Base-by-base conservation (phyloP, 2,797 vertebrate genomes). In the Odontamblyopus lacepedii region DNA sequence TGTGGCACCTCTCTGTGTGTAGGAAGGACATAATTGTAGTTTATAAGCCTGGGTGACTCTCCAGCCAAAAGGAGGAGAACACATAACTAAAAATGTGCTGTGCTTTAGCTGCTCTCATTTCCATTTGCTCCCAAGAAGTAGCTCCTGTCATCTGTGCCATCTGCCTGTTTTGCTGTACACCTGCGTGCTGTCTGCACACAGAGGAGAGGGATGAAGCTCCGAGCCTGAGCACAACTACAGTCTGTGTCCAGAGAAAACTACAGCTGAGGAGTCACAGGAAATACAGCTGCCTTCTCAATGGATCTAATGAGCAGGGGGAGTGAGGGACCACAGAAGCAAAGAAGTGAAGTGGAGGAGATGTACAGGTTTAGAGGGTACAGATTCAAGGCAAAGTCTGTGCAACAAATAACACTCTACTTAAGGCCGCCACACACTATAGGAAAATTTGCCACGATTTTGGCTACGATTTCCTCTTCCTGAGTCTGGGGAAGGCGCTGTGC, bases 121-220 rank as follows among this genome's bases (percentile, higher is more conserved):
- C 76, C 65, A 84, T 82, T 80, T 68, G 67, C 65, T 74, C 70
- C 56, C 73, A 60, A 77, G 86, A 89, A 88, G 72, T 85, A 85
- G 69, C 67, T 78, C 64, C 85, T 86, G 86, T 90, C 88, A 87
- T 88, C 74, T 55, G 53, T 81, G 84, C 91, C 92, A 92, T 92
- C 91, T 93, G 92, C 85, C 82, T 91, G 73, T 73, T 86, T 83
- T 86, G 78, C 78, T 78, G 77, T 83, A 86, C 88, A 91, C 87
- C 91, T 92, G 91, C 84, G 89, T 86, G 79, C 72, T 81, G 85
- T 75, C 77, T 80, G 76, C 79, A 69, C 80, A 72, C 56, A 56
- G 50, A 35, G 16, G 67, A 70, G 63, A 78, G 59, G 62, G 69
- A 81, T 62, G 74, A 77, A 51, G 79, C 82, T 70, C 35, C 35